Conservation (phyloP, 2,888 invertebrate species). For the Drosophila nr. perissopoda region DNA sequence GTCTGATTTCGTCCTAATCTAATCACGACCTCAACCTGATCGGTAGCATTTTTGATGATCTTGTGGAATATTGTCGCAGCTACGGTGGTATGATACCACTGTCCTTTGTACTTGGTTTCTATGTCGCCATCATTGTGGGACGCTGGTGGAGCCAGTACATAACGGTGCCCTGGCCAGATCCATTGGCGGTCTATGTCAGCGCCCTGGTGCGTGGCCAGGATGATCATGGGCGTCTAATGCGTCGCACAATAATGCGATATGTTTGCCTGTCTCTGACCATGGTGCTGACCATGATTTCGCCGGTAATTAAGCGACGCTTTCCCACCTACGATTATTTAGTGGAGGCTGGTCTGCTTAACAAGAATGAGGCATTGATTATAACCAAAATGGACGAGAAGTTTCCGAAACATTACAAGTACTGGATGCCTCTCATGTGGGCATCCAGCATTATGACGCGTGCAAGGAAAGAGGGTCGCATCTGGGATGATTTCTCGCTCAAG, state of each 20-base stretch:
- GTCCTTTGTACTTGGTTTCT: slow-evolving; percentile 97
- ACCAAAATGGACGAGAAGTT: slow-evolving; percentile 91
- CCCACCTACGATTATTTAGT: slow-evolving; percentile 92
- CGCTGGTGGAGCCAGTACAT: slow-evolving; percentile 96
- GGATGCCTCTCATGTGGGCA: slow-evolving; percentile 96
- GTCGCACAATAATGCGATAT: slow-evolving; percentile 92
- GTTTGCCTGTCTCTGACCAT: slow-evolving; percentile 93
- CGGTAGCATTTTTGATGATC: slow-evolving; percentile 90
- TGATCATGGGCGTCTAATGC: slow-evolving; percentile 91
- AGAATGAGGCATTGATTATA: slow-evolving; percentile 92
- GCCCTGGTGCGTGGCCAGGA: slow-evolving; percentile 93
- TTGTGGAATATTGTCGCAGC: slow-evolving; percentile 92
- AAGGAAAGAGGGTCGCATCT: slow-evolving; percentile 93
- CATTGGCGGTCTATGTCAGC: slow-evolving; percentile 92
- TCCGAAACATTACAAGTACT: slow-evolving; percentile 94
- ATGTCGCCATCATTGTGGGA: slow-evolving; percentile 95
- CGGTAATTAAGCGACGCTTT: slow-evolving; percentile 94
- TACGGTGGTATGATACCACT: slow-evolving; percentile 94
- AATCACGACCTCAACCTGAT: neutral
- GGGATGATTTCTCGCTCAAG: slow-evolving; percentile 96
- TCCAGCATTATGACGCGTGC: slow-evolving; percentile 94
- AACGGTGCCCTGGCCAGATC: slow-evolving; percentile 93
- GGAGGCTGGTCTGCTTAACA: slow-evolving; percentile 91
- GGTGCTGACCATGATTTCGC: slow-evolving; percentile 93
- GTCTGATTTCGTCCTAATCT: neutral